Percentiles rank a stretch among this genome's conserved stretches.
Evolutionary conservation across 2,113 vertebrate genomes (phyloP).

Genomic region (Phrynosoma blainvillii): DNA sequence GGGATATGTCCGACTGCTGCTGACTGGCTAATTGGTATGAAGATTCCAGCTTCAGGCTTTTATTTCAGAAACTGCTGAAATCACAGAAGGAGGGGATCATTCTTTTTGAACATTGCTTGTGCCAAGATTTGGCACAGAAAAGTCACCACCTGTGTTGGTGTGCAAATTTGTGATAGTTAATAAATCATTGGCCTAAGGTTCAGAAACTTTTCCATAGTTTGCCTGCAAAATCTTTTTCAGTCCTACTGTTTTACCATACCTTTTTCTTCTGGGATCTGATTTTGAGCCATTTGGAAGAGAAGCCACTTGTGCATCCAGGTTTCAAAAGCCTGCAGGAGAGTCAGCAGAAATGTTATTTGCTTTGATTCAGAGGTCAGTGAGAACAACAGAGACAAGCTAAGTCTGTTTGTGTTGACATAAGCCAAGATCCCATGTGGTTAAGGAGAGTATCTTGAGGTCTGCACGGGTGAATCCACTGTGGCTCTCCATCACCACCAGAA

Average conservation of each 20-base stretch:
- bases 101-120: constrained; percentile 3
- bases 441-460: no score
- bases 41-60: not conserved
- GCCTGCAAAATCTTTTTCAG: not conserved
- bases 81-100: not conserved
- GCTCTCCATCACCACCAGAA: no score
- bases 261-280: constrained; percentile 40
- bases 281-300: constrained; percentile 86
- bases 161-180: not conserved
- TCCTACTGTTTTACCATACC: constrained; percentile 47
- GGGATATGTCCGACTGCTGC: constrained; percentile 7
- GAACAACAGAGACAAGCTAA: not conserved
- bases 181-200: not conserved
- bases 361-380: not conserved
- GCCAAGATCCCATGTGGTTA: no score
- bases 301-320: constrained; percentile 89
- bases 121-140: not conserved
- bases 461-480: no score
- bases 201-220: not conserved
- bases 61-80: not conserved
- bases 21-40: constrained; percentile 5
- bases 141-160: not conserved
- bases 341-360: not conserved
- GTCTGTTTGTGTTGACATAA: no score
- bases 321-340: constrained; percentile 80